Evolutionary conservation across 2,797 vertebrate species (phyloP), one percentile per base, ranked within the genome.

Genomic region (Cirrhinus molitorella): DNA sequence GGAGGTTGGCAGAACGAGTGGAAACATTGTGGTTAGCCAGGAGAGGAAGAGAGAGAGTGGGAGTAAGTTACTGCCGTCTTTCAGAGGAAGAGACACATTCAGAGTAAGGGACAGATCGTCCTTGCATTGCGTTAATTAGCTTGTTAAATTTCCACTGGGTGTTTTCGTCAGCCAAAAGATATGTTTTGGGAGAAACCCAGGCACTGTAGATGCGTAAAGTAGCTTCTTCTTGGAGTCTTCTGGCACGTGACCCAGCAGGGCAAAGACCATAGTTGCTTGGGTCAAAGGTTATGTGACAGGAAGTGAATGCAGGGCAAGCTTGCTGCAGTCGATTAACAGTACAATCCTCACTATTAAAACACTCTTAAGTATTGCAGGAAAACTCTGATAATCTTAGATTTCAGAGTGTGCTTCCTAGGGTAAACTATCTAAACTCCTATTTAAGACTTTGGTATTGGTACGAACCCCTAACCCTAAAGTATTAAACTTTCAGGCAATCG

Each of bases 201-300:
- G 47, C 28, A 16, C 23, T 49, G 2, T 61, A 59, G 37, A 37
- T 59, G 25, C 7, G 1, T 59, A 16, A 28, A 51, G n/a, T 40
- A 12, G 57, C 3, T 1, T 9, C 25, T 31, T 40, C n/a, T 6
- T 65, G n/a, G n/a, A 21, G 34, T 75, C n/a, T n/a, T 82, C 37
- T 17, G 59, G 43, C 92, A 88, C 85, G 85, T 66, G 83, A 88
- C 88, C 88, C 77, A 81, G 85, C 86, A 80, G 84, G 76, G 53
- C 87, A 83, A 43, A 67, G 45, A 85, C 88, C 87, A 88, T 79
- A 91, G 87, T 89, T 87, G 79, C 12, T 11, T 21, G 51, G 82
- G 83, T 83, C 86, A 79, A 47, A 79, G 85, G 86, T 91, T 87
- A 91, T 91, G 90, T 90, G 88, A 92, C 93, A 92, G 93, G 93